A percentile compares a stretch with the other conserved stretches of the same genome.
Evolutionary conservation across 2,113 vertebrate species (phyloP).

Genomic region (Diphyllodes magnificus): DNA sequence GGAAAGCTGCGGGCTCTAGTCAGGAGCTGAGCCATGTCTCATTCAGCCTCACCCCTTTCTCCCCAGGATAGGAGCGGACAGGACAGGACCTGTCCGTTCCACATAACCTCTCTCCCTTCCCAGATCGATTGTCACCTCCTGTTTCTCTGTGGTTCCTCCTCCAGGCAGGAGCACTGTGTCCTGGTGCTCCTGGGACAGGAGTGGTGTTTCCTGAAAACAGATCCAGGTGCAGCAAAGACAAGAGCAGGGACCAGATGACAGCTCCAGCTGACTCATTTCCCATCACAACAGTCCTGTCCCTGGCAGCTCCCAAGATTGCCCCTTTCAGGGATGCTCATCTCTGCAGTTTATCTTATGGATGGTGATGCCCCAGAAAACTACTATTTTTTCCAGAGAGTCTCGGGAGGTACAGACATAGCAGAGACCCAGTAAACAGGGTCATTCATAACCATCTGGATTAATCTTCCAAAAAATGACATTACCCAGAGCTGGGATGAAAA

Average conservation of each 20-base stretch:
- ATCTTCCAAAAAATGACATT: background rate
- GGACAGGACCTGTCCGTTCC: background rate
- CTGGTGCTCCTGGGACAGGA: background rate
- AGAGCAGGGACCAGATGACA: background rate
- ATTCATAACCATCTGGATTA: background rate
- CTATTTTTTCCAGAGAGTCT: background rate
- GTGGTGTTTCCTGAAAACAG: background rate
- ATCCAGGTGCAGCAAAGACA: background rate
- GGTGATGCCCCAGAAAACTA: background rate
- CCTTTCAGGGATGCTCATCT: background rate
- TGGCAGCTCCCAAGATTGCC: background rate
- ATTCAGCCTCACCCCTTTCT: background rate
- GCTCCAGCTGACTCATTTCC: background rate
- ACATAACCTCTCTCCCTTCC: background rate
- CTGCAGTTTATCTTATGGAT: background rate
- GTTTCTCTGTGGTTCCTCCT: background rate
- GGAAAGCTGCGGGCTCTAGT: background rate
- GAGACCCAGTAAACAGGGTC: background rate
- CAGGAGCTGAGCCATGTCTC: background rate
- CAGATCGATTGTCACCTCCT: background rate
- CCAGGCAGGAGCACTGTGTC: background rate
- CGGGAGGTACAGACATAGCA: background rate
- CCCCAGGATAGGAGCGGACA: background rate
- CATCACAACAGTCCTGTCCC: background rate
- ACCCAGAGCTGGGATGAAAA: background rate